Conservation (phyloP, 1,140 invertebrate genomes). For the Platyscapa corneri region DNA sequence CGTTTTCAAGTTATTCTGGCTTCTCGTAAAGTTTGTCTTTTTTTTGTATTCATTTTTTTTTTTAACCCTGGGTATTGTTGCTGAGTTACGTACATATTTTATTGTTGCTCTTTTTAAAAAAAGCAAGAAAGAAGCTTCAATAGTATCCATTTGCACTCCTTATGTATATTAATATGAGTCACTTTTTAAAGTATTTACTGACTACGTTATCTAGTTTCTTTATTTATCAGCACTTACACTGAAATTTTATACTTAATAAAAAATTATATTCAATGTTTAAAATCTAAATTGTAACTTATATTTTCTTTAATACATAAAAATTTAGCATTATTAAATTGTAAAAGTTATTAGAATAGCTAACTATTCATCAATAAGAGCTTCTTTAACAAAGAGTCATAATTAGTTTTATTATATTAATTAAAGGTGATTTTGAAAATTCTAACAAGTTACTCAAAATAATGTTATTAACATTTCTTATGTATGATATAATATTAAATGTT, state of each 20-base stretch:
- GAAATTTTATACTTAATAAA: background rate
- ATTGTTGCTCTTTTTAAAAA: background rate
- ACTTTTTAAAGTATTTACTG: slow-evolving; percentile 42
- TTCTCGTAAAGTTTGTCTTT: background rate
- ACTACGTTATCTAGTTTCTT: slow-evolving; percentile 8
- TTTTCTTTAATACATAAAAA: background rate
- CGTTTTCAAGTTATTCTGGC: background rate
- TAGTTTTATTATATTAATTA: background rate
- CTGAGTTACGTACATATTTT: background rate
- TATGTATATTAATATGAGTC: slow-evolving; percentile 38
- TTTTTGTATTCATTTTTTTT: background rate
- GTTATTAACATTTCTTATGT: no score
- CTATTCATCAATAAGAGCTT: background rate
- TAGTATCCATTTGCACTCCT: background rate
- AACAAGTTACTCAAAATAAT: no score
- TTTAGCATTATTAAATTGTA: background rate
- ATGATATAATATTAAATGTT: no score
- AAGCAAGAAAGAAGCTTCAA: background rate
- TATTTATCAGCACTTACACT: background rate
- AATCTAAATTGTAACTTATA: no score
- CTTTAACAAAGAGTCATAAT: background rate
- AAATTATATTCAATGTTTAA: no score
- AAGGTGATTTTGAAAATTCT: no score
- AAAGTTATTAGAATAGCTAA: background rate
- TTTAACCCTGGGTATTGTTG: slow-evolving; percentile 16